Conservation (phyloP, 2,888 invertebrate species). For the Sympetrum striolatum region DNA sequence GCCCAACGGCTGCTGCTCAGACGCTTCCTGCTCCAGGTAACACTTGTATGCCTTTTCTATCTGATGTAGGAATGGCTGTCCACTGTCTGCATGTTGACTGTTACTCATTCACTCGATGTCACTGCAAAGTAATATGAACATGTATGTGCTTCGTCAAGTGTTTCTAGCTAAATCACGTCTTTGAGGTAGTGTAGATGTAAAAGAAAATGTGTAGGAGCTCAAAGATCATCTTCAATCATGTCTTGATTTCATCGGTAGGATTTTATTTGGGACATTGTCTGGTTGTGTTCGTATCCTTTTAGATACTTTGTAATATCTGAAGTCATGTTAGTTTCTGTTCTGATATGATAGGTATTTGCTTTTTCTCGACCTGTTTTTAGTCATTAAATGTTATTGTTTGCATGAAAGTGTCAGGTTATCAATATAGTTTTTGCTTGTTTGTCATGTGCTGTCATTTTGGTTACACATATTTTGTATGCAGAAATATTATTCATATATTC, state of each 20-base stretch:
- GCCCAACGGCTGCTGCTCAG: slow-evolving; percentile 56
- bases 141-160: neutral
- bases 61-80: slow-evolving; percentile 32
- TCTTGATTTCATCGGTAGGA: no score
- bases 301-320: neutral
- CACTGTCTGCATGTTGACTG: slow-evolving; percentile 44
- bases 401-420: neutral
- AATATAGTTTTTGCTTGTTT: neutral
- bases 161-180: neutral
- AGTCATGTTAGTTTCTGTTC: neutral
- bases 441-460: neutral
- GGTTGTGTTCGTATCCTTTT: neutral
- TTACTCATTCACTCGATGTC: slow-evolving; percentile 42
- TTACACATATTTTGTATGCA: no score
- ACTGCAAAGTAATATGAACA: slow-evolving; percentile 2
- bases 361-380: neutral
- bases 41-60: slow-evolving; percentile 1
- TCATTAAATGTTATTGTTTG: neutral
- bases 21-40: slow-evolving; percentile 43
- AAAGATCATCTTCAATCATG: no score
- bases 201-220: neutral
- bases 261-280: no score
- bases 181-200: neutral
- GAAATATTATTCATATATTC: no score
- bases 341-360: neutral